phyloP scores from a whole-genome alignment of 2,888 invertebrate genomes.

The Habrosyne pyritoides region DNA sequence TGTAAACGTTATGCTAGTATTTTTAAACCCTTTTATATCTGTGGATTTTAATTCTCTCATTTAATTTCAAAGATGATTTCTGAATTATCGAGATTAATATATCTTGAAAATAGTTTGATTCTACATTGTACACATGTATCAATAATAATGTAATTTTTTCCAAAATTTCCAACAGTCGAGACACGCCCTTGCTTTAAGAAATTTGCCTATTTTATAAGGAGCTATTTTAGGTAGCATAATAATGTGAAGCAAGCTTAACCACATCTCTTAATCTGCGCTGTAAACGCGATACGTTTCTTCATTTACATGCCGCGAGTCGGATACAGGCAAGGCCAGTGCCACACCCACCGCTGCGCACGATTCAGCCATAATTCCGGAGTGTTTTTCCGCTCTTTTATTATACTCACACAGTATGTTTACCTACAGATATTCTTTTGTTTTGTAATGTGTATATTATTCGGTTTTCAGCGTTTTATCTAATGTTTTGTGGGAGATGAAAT shows the following conservation, averaged over 20 bases:
- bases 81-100: too few species aligned
- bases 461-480: not conserved
- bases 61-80: too few species aligned
- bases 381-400: constrained; percentile 43
- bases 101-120: not conserved
- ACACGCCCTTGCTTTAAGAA: not conserved
- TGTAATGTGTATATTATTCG: not conserved
- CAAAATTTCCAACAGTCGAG: not conserved
- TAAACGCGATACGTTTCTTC: constrained; percentile 53
- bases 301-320: constrained; percentile 49
- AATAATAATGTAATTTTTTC: not conserved
- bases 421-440: not conserved
- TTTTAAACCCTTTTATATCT: too few species aligned
- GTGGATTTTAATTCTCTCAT: too few species aligned
- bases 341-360: constrained; percentile 41
- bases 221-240: constrained; percentile 1
- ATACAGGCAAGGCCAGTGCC: constrained; percentile 24
- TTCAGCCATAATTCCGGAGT: constrained; percentile 42
- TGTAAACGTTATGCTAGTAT: too few species aligned
- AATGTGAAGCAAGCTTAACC: constrained; percentile 18
- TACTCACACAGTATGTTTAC: constrained; percentile 28
- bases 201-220: constrained; percentile 2
- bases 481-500: not conserved
- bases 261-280: constrained; percentile 38
- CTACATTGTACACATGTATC: not conserved